Percentiles rank a stretch among this genome's conserved stretches.
Evolutionary conservation across 2,113 vertebrate genomes (phyloP).

Genomic region (Mormoops blainvillei): DNA sequence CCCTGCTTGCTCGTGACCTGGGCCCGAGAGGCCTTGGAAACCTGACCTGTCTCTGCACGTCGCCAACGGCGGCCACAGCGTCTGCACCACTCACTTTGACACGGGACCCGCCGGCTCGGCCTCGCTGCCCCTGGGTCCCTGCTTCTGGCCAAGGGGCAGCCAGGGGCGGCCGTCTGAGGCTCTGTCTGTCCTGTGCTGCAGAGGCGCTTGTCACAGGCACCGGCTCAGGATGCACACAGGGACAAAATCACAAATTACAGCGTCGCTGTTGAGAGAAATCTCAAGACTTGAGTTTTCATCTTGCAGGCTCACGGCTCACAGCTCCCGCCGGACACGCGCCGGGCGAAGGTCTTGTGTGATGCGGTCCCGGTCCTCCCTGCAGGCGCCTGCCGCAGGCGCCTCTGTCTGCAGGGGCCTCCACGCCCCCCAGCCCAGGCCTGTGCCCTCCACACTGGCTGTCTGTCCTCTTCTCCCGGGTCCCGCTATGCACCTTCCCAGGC

Average conservation of each 20-base stretch:
- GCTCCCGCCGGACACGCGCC: too few species aligned
- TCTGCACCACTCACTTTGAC: not conserved
- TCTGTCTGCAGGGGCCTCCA: not conserved
- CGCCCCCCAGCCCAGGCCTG: too few species aligned
- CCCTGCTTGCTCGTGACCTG: not conserved
- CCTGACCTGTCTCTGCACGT: not conserved
- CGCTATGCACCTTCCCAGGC: not conserved
- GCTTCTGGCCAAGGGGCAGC: too few species aligned
- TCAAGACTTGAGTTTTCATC: not conserved
- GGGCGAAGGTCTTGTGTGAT: too few species aligned
- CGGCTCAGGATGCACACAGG: not conserved
- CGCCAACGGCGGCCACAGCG: too few species aligned
- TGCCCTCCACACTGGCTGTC: not conserved
- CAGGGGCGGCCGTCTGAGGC: fast-evolving
- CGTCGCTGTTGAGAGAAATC: not conserved
- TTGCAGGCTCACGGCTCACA: not conserved
- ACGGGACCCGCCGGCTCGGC: not conserved
- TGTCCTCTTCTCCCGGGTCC: not conserved
- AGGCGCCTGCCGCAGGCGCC: not conserved
- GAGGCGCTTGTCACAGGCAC: fast-evolving
- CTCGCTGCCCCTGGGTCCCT: not conserved
- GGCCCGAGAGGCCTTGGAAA: not conserved
- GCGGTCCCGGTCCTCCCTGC: too few species aligned
- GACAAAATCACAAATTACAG: fast-evolving
- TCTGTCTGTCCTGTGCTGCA: not conserved